Percentiles rank a stretch among this genome's conserved stretches.
These are phyloP conservation scores for Arvicanthis niloticus DNA, from an alignment of 2,113 vertebrate genomes.

Conservation along the genomic window DNA sequence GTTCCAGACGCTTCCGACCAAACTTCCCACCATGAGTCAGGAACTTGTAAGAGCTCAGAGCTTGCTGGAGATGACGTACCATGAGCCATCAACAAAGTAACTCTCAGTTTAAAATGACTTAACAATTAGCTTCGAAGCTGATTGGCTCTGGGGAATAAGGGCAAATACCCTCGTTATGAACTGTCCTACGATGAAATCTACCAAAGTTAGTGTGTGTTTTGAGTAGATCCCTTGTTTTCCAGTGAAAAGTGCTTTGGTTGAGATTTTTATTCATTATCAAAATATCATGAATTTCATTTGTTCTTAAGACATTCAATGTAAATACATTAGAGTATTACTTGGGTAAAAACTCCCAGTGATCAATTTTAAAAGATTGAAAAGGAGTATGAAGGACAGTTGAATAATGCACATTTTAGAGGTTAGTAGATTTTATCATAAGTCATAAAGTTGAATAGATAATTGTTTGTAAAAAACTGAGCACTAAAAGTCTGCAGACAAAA, in stretches of 20 bases:
- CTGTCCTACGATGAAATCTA: conserved; percentile 86
- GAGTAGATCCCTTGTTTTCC: conserved; percentile 87
- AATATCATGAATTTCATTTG: conserved; percentile 84
- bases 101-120: conserved; percentile 59
- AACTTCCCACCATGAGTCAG: conserved; percentile 82
- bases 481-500: conserved; percentile 51
- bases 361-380: conserved; percentile 84
- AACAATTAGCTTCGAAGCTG: conserved; percentile 84
- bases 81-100: conserved; percentile 84
- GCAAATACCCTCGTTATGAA: conserved; percentile 83
- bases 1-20: not conserved
- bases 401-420: conserved; percentile 13
- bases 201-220: conserved; percentile 86
- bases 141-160: conserved; percentile 82
- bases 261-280: conserved; percentile 86
- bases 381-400: conserved; percentile 52
- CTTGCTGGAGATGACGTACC: conserved; percentile 94
- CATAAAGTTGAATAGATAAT: not conserved
- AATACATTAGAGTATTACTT: conserved; percentile 76
- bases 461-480: conserved; percentile 49
- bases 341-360: conserved; percentile 80
- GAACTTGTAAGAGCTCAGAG: conserved; percentile 91
- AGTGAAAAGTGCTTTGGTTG: conserved; percentile 89
- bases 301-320: conserved; percentile 84
- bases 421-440: not conserved